phyloP scores from a whole-genome alignment of 2,888 invertebrate genomes.

The Brachycybe producta region DNA sequence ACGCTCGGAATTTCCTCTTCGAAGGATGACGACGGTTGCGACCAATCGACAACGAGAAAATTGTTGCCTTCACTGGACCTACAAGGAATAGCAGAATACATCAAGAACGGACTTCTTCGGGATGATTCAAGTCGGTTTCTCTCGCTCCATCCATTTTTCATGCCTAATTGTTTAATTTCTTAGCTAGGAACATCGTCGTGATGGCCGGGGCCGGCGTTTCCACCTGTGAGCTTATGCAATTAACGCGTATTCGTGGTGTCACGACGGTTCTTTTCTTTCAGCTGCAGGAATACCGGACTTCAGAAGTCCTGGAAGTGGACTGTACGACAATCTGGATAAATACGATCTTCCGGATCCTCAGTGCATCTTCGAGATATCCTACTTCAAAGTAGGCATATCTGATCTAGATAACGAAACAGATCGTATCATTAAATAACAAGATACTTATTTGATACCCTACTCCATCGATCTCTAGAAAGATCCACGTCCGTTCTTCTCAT shows the following conservation, averaged over 20 bases:
- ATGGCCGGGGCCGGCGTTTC: conserved; percentile 95
- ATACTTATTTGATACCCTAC: conserved; percentile 5
- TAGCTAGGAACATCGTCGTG: conserved; percentile 64
- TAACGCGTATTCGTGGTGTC: conserved; percentile 23
- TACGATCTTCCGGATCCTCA: conserved; percentile 83
- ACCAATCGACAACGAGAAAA: too few species aligned
- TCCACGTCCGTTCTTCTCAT: conserved; percentile 80
- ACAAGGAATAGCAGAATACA: conserved; percentile 65
- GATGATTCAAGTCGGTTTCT: too few species aligned
- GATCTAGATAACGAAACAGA: not conserved
- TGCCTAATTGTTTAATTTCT: not conserved
- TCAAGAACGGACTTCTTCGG: conserved; percentile 54
- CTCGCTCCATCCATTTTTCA: not conserved
- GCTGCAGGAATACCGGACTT: conserved; percentile 95
- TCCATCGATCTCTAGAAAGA: conserved; percentile 45
- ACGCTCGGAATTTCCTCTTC: conserved; percentile 49
- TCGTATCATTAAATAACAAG: conserved; percentile 1
- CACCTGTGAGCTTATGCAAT: conserved; percentile 85
- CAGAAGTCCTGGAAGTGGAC: conserved; percentile 77
- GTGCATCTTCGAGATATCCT: conserved; percentile 81
- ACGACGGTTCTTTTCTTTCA: conserved; percentile 34
- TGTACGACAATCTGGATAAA: conserved; percentile 81
- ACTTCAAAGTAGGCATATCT: conserved; percentile 43
- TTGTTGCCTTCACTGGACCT: conserved; percentile 56
- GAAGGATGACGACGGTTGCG: too few species aligned